Evolutionary conservation across 2,888 invertebrate genomes (phyloP).

Genomic region (Drosophila kanekoi): DNA sequence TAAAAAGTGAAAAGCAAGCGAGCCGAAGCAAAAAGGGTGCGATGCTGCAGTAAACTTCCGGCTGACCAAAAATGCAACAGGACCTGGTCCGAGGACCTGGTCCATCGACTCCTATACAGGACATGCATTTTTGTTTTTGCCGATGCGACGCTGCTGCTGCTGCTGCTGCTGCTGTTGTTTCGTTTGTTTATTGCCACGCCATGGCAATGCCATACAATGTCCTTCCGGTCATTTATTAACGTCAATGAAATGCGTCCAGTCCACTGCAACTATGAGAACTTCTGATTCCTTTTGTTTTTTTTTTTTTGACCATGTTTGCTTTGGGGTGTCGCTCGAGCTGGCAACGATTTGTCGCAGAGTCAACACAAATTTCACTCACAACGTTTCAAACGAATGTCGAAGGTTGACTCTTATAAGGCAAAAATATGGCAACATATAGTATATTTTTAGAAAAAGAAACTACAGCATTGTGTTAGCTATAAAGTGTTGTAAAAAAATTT

Average conservation of each 20-base stretch:
- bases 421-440: conserved; percentile 46
- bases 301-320: conserved; percentile 51
- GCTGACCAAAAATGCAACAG: conserved; percentile 78
- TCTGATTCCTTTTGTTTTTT: conserved; percentile 41
- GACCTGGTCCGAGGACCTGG: conserved; percentile 51
- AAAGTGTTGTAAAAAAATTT: conserved; percentile 25
- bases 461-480: conserved; percentile 6
- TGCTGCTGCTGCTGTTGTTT: conserved; percentile 38
- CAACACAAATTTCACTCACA: conserved; percentile 68
- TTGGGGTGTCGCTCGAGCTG: conserved; percentile 60
- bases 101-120: conserved; percentile 49
- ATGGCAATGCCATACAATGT: conserved; percentile 76
- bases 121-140: conserved; percentile 50
- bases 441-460: conserved; percentile 29
- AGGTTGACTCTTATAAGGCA: conserved; percentile 50
- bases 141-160: conserved; percentile 39
- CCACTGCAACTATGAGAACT: conserved; percentile 49
- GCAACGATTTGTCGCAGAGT: conserved; percentile 77
- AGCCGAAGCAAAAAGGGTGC: conserved; percentile 65
- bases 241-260: conserved; percentile 71
- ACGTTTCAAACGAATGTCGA: conserved; percentile 40
- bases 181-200: conserved; percentile 77
- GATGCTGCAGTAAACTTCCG: conserved; percentile 76
- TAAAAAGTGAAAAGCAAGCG: conserved; percentile 37
- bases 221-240: conserved; percentile 81